Conservation (phyloP, 2,888 invertebrate species). For the Megaustenia siamemsis region DNA sequence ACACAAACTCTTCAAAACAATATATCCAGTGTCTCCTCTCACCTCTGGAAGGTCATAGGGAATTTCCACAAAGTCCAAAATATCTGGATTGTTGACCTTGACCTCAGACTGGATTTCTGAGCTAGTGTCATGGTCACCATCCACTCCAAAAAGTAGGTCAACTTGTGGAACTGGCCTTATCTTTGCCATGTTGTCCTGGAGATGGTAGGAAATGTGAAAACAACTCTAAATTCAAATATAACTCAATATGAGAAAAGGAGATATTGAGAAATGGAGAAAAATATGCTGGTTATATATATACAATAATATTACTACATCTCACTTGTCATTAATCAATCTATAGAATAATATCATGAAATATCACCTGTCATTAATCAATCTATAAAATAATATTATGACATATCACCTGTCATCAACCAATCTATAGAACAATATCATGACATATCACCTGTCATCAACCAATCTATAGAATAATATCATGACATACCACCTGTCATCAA, state of each 20-base stretch:
- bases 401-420: too few relatives aligned
- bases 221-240: neutral
- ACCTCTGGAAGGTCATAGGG: conserved; percentile 38
- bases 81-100: conserved; percentile 19
- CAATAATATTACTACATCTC: too few relatives aligned
- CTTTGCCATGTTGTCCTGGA: neutral
- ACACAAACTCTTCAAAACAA: neutral
- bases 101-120: neutral
- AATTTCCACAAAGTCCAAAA: conserved; percentile 28
- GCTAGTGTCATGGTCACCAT: conserved; percentile 16
- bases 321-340: too few relatives aligned
- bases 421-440: too few relatives aligned
- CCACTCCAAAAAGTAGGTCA: conserved; percentile 43
- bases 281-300: neutral
- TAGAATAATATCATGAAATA: too few relatives aligned
- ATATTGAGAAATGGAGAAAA: neutral
- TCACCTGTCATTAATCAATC: too few relatives aligned
- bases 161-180: conserved; percentile 24
- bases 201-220: neutral
- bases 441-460: too few relatives aligned
- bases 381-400: too few relatives aligned
- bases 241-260: neutral
- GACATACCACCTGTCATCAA: too few relatives aligned
- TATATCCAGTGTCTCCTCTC: neutral
- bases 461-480: too few relatives aligned